phyloP scores from a whole-genome alignment of 2,113 vertebrate species.

The Chauna torquata region DNA sequence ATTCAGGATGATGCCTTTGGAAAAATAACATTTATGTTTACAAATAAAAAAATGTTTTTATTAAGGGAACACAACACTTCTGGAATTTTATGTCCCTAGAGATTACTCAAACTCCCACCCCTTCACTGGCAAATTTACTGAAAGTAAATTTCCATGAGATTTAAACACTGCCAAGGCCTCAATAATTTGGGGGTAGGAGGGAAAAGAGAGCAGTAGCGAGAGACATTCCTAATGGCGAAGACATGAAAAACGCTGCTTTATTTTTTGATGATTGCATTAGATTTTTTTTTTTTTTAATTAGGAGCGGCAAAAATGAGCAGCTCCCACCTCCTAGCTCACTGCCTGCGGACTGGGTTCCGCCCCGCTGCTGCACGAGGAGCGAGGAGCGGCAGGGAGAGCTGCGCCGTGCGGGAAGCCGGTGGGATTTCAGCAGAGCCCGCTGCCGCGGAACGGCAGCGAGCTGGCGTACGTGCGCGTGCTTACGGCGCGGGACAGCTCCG shows the following conservation, averaged over 20 bases:
- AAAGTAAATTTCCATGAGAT: slow-evolving; percentile 22
- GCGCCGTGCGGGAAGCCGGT: not conserved
- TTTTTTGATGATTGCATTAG: slow-evolving; percentile 66
- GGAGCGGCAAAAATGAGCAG: slow-evolving; percentile 55
- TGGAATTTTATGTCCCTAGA: slow-evolving; percentile 6
- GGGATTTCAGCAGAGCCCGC: not conserved
- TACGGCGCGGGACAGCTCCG: not conserved
- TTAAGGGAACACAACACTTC: not conserved
- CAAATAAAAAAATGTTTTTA: slow-evolving; percentile 34
- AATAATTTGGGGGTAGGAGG: slow-evolving; percentile 18
- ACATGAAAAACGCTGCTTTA: slow-evolving; percentile 56
- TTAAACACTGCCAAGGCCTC: slow-evolving; percentile 34
- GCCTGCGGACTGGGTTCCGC: not conserved
- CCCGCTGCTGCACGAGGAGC: not conserved
- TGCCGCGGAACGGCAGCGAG: not conserved
- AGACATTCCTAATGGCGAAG: slow-evolving; percentile 25
- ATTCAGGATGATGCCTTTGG: slow-evolving; percentile 15
- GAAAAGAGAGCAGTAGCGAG: not conserved
- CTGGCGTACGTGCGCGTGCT: not conserved
- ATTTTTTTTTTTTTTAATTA: slow-evolving; percentile 60
- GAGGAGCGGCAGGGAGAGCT: not conserved
- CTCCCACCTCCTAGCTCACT: slow-evolving; percentile 12
- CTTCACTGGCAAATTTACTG: not conserved
- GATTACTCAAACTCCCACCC: slow-evolving; percentile 22
- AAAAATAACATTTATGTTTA: slow-evolving; percentile 37